Evolutionary conservation across 2,888 invertebrate genomes (phyloP), one percentile per base, ranked within the genome.

Genomic region (Caradrina clavipalpis): DNA sequence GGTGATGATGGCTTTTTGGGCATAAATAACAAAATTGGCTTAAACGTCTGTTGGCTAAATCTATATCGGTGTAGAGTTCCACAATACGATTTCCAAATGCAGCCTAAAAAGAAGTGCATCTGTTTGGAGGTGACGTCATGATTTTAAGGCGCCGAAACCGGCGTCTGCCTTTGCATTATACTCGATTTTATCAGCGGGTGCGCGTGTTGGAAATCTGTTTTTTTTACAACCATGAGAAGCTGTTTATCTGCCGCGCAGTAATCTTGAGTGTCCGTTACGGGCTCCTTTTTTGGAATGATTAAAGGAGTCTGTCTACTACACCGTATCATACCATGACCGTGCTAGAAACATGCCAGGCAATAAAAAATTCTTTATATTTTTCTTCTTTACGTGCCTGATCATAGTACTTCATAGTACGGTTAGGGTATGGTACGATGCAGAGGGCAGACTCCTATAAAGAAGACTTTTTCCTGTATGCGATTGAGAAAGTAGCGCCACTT

Each of bases 211-310:
- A 53, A 22, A 53, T 74, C 31, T 49, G 66, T 39, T 58, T 64
- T 67, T 74, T 54, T 31, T 66, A 65, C n/a, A 47, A 51, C 17
- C 26, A 53, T 21, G 5, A 53, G 56, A 21, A 35, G n/a, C 47
- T 49, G 67, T 53, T 74, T 57, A 53, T 57, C 51, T 47, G 39
- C 56, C 22, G 56, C 66, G 65, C 65, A 39, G 51, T 74, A 21
- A 73, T 57, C 39, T 51, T 35, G 50, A 35, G 15, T 39, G 65
- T 47, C 35, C n/a, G 71, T 64, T 35, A 56, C 26, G n/a, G 21
- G 26, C 0, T 10, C n/a, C 17, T 49, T 63, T 63, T 74, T 57
- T 45, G 4, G 2, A 22, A 35, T 21, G 1, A 39, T 57, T 62
- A 22, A 45, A 45, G 31, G 13, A 11, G 13, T 35, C 35, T 35